Percentiles rank a stretch among this genome's conserved stretches.
Conservation (phyloP, 2,888 invertebrate species). For the Odontomyia ornata region DNA sequence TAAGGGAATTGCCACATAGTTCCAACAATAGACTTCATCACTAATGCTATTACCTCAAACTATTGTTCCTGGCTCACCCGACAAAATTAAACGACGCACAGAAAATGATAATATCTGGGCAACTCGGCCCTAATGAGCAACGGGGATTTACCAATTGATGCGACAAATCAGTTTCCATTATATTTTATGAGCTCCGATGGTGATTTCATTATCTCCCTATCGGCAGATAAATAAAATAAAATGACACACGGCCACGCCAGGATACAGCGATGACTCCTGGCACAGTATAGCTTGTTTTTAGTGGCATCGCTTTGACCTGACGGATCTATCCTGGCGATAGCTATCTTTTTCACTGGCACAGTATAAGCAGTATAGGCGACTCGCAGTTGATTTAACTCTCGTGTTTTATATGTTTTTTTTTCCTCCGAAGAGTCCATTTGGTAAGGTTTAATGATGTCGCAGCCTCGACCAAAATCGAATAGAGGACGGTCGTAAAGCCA, state of each 20-base stretch:
- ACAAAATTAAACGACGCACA: background rate
- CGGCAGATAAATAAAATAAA: conserved; percentile 43
- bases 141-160: conserved; percentile 47
- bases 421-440: conserved; percentile 20
- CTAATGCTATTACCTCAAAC: background rate
- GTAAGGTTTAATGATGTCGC: conserved; percentile 43
- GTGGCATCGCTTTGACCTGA: background rate
- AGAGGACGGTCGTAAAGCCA: conserved; percentile 23
- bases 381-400: conserved; percentile 7
- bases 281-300: background rate
- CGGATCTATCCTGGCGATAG: conserved; percentile 13
- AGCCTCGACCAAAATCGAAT: conserved; percentile 1
- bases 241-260: conserved; percentile 33
- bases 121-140: conserved; percentile 42
- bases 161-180: conserved; percentile 47
- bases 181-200: conserved; percentile 46
- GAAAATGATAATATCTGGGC: conserved; percentile 20
- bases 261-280: background rate
- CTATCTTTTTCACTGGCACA: background rate
- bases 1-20: too few species aligned
- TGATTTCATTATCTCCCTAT: conserved; percentile 45
- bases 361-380: background rate
- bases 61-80: background rate
- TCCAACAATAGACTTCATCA: too few species aligned
- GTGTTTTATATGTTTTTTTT: background rate